Evolutionary conservation across 2,797 vertebrate genomes (phyloP).

Genomic region (Acanthis flammea): DNA sequence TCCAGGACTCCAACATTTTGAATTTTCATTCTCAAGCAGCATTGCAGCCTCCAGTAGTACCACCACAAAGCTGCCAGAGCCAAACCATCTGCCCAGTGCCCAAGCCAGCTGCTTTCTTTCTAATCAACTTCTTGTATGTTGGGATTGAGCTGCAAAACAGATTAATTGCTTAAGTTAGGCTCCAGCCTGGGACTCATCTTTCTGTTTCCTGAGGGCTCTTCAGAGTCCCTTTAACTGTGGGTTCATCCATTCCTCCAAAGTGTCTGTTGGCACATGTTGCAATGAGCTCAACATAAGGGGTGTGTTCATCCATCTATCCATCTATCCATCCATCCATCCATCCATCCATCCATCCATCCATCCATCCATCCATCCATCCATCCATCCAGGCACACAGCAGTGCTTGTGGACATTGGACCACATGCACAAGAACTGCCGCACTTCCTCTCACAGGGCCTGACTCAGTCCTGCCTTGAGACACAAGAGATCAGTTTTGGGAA

Average conservation of each 20-base stretch:
- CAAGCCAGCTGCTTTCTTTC: background rate
- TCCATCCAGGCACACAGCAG: background rate
- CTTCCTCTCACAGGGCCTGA: background rate
- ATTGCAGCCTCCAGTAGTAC: background rate
- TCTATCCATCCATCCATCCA: background rate
- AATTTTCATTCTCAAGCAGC: background rate
- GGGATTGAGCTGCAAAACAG: background rate
- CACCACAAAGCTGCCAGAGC: background rate
- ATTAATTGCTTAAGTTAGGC: background rate
- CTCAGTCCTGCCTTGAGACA: background rate
- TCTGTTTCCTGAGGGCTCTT: background rate
- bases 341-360: background rate
- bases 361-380: background rate
- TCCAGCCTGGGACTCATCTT: background rate
- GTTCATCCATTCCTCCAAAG: background rate
- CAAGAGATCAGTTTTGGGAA: background rate
- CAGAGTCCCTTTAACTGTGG: background rate
- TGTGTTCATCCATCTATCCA: background rate
- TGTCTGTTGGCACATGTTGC: background rate
- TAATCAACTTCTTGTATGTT: background rate
- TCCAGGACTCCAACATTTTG: background rate
- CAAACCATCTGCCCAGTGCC: background rate
- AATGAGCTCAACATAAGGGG: background rate
- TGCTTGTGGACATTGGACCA: background rate
- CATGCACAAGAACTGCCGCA: background rate